These are phyloP conservation scores for Mionectes macconnelli DNA, from an alignment of 2,113 vertebrate genomes.

Conservation along the genomic window DNA sequence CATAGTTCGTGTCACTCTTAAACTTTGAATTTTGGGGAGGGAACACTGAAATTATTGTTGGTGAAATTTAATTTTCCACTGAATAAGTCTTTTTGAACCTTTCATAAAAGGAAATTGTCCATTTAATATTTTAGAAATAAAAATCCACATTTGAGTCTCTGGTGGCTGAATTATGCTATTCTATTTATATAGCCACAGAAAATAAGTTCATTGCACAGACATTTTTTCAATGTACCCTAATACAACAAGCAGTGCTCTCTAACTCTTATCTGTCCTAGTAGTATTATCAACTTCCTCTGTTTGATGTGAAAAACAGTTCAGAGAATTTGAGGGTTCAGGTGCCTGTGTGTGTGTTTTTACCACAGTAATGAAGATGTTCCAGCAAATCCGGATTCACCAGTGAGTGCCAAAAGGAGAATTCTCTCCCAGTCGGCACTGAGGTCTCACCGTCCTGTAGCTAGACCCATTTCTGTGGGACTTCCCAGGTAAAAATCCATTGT, in stretches of 20 bases:
- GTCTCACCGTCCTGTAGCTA: conserved; percentile 93
- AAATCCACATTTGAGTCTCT: neutral
- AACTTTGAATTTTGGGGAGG: neutral
- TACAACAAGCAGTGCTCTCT: accelerated
- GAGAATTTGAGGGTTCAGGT: neutral
- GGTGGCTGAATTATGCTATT: neutral
- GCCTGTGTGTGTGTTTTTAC: neutral
- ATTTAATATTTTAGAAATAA: neutral
- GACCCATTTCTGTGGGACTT: conserved; percentile 84
- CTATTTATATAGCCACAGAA: neutral
- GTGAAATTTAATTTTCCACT: neutral
- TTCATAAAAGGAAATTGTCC: neutral
- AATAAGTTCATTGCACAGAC: neutral
- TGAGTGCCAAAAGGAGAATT: conserved; percentile 85
- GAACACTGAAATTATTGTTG: neutral
- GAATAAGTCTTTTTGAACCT: neutral
- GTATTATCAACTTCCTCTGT: neutral
- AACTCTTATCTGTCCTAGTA: accelerated
- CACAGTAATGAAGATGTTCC: conserved; percentile 72
- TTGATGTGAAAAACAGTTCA: neutral
- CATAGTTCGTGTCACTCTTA: neutral
- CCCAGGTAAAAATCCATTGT: conserved; percentile 76
- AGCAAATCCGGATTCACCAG: conserved; percentile 71
- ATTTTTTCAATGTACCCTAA: neutral
- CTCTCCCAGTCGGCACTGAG: conserved; percentile 91